Evolutionary conservation across 1,140 invertebrate genomes (phyloP), one percentile per base, ranked within the genome.

Genomic region (Tetramorium simillimum): DNA sequence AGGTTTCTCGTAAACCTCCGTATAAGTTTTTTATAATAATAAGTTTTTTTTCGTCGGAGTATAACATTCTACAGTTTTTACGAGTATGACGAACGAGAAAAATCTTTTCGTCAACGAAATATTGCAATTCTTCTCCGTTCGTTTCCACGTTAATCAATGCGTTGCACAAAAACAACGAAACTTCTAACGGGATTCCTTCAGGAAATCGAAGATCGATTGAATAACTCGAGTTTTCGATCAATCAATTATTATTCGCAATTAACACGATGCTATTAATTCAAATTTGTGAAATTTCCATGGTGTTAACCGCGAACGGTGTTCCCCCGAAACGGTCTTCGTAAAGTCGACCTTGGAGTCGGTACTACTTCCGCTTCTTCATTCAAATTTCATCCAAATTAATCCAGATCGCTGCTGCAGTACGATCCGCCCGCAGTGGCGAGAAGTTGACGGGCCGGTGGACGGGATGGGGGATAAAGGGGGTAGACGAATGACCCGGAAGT

Each of bases 401-500:
- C 75, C 33, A 49, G n/a, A 67, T 12, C 46, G 56, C 21, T 53
- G 56, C 21, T 78, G 21, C 73, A 56, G 46, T 46, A 88, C 28
- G 67, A 58, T 82, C 24, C n/a, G 28, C 16, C 60, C n/a, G 46
- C 21, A 43, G 24, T 46, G 24, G 18, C 21, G 12, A 46, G n/a
- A 12, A n/a, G 63, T 33, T 67, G 28, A 56, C 18, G 33, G 5
- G 21, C 18, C 18, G 28, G 56, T 51, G 72, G 37, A 60, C 14
- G 40, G 40, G 1, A 33, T 3, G 63, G 16, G 21, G 21, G n/a
- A 12, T 46, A 24, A 46, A 24, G 51, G 75, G 33, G 70, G 16
- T 51, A 73, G 80, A 82, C 51, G 80, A 82, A 82, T 82, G 51
- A 82, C 53, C 62, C 85, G 89, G 89, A 89, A 90, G 72, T 90